phyloP scores from a whole-genome alignment of 2,113 vertebrate genomes.

The Tyto alba region DNA sequence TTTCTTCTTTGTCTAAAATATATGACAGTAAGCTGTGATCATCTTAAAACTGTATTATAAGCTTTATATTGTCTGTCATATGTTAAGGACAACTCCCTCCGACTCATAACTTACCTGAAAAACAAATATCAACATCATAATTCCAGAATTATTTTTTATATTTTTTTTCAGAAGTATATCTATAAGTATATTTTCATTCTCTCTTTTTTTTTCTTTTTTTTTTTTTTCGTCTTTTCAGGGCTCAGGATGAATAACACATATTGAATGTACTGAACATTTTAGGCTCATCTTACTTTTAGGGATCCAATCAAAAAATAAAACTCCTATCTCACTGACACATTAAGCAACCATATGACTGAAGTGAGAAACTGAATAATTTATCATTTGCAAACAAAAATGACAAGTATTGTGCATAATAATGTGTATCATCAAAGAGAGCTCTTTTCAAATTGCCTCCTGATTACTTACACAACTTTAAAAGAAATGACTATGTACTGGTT shows the following conservation, averaged over 20 bases:
- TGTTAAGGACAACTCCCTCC: background rate
- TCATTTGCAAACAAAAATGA: constrained; percentile 14
- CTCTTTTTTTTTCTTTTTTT: background rate
- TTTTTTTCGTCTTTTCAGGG: background rate
- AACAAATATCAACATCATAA: background rate
- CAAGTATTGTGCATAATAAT: background rate
- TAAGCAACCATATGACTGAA: background rate
- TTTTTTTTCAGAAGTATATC: background rate
- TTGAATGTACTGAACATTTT: background rate
- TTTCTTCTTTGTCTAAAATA: background rate
- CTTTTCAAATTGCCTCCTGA: background rate
- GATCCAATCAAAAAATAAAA: background rate
- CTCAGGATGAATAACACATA: background rate
- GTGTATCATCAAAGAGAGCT: background rate
- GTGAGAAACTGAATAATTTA: constrained; percentile 27
- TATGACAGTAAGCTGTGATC: background rate
- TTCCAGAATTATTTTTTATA: background rate
- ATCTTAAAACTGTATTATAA: background rate
- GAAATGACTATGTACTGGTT: background rate
- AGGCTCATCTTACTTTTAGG: background rate
- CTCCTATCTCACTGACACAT: background rate
- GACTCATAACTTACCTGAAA: background rate
- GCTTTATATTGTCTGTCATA: background rate
- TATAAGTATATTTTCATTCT: background rate
- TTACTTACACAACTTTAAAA: constrained; percentile 5